Base-by-base conservation (phyloP, 1,140 invertebrate genomes). In the Hylaeus volcanicus region DNA sequence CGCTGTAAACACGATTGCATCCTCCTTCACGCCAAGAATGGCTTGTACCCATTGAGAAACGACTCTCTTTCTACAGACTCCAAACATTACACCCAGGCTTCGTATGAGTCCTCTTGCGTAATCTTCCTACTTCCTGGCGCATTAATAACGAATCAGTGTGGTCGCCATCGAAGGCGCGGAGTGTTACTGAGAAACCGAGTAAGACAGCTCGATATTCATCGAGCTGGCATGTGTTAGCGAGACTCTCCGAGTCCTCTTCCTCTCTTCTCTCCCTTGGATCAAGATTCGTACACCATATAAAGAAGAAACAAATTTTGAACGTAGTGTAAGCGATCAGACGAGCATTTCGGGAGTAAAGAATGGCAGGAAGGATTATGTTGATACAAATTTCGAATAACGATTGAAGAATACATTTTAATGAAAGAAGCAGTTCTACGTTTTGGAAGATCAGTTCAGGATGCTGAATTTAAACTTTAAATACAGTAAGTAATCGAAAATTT, bases 141-240 rank as follows among this genome's bases (percentile, higher is more conserved):
- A 66, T 66, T 66, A 66, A 66, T 48, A 66, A 43, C 43, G 64
- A 66, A 66, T 66, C 48, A 66, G 43, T 6, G 15, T 15, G 15
- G 43, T n/a, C 64, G 43, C 5, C 64, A 26, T 66, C 64, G 43
- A 66, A 66, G 43, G 8, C 43, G 43, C 43, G 43, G n/a, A 66
- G 64, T 43, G n/a, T 15, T n/a, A 43, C 64, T 3, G 43, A 66
- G 64, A 48, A 48, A 66, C 43, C 15, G 39, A 39, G 39, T 39
- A 37, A 26, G 60, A 63, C 60, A 12, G 60, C 11, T 11, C 5
- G 26, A 43, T 37, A 41, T 6, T 45, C 63, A n/a, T 0, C 63
- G 63, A 26, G n/a, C 64, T 48, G 64, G 48, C 64, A 26, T 5
- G 41, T 66, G 48, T 43, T 48, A 43, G 64, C 48, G 64, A 15